Evolutionary conservation across 2,888 invertebrate species (phyloP), one percentile per base, ranked within the genome.

Genomic region (Alcis repandata): DNA sequence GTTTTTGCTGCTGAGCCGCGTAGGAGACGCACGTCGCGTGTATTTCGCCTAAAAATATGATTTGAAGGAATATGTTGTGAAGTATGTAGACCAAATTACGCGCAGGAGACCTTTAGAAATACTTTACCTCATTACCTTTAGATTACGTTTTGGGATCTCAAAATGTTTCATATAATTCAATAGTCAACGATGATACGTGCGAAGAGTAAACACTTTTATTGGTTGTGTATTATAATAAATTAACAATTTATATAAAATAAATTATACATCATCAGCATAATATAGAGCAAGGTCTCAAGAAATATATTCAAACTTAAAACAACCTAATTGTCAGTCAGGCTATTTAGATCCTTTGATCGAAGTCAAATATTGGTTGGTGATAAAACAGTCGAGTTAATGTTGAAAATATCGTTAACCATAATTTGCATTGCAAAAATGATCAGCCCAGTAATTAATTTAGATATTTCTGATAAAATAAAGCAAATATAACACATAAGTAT

Each of bases 361-460:
- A 48, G 36, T 19, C 22, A 41, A 13, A 59, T 27, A 27, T 59
- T 43, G 36, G 41, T 20, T 36, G 48, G 7, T 27, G 22, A 61
- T 48, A 57, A 57, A 66, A 61, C 60, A 20, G 51, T 27, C 59
- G 19, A 45, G 40, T 52, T 59, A 20, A 52, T 51, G 38, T 36
- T 33, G n/a, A 45, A 61, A 53, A 32, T 46, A 17, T 40, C 52
- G 60, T 56, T 52, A 48, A 8, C 46, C 57, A 48, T 63, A 49
- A 67, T 67, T 67, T 63, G 51, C 56, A 67, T 56, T 58, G 36
- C 48, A 58, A 59, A 46, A 58, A 27, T 17, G 41, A 33, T 36
- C 8, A 22, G 48, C 0, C 40, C 2, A 40, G 27, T 46, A 40
- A 58, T 45, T 52, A 43, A 51, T 52, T 51, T 22, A 19, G 45